phyloP scores from a whole-genome alignment of 2,888 invertebrate species.

The Stenurella melanura region DNA sequence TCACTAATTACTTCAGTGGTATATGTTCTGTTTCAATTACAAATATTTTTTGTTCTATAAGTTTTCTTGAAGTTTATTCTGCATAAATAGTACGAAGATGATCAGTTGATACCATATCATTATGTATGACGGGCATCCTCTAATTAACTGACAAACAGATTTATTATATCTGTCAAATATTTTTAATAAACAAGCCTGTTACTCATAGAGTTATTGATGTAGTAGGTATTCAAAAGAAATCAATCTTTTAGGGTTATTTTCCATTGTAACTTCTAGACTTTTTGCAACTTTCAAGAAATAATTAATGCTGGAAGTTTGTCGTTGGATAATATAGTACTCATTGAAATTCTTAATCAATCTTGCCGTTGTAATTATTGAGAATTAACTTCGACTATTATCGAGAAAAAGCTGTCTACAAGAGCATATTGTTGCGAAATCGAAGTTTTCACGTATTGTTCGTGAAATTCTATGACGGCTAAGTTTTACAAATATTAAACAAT shows the following conservation, averaged over 20 bases:
- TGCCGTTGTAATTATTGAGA: conserved; percentile 53
- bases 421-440: conserved; percentile 26
- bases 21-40: too few species aligned
- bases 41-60: too few species aligned
- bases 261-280: conserved; percentile 49
- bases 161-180: background rate
- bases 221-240: conserved; percentile 51
- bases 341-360: conserved; percentile 58
- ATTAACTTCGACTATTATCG: conserved; percentile 55
- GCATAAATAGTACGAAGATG: too few species aligned
- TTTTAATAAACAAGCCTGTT: conserved; percentile 6
- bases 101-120: background rate
- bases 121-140: background rate
- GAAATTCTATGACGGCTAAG: conserved; percentile 13
- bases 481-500: conserved; percentile 25
- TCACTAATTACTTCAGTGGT: too few species aligned
- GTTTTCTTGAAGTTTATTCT: too few species aligned
- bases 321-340: conserved; percentile 44
- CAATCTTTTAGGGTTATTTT: conserved; percentile 52
- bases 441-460: conserved; percentile 26
- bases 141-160: background rate
- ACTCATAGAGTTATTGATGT: conserved; percentile 12
- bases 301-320: conserved; percentile 53
- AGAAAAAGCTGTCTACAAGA: conserved; percentile 44
- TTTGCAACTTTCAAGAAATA: conserved; percentile 52